These are phyloP conservation scores for Xiphophorus maculatus DNA, from an alignment of 2,113 vertebrate genomes.

Conservation along the genomic window DNA sequence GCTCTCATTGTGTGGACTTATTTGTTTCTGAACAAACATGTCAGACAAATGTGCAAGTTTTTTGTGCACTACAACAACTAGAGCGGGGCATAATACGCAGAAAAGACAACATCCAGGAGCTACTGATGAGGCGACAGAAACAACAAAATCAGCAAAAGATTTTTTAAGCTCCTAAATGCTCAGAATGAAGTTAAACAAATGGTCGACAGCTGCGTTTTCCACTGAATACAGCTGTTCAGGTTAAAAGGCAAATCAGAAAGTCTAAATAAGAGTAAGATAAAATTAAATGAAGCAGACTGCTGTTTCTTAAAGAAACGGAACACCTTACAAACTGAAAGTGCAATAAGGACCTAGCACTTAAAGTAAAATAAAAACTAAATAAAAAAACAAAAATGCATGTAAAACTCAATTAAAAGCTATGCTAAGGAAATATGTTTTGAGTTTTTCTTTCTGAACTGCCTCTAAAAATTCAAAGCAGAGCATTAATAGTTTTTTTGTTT, in stretches of 20 bases:
- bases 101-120: background rate
- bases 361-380: too few relatives aligned
- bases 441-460: background rate
- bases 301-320: too few relatives aligned
- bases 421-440: background rate
- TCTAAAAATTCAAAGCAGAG: too few relatives aligned
- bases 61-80: background rate
- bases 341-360: too few relatives aligned
- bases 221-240: background rate
- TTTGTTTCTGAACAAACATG: background rate
- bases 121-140: background rate
- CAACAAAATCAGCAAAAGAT: background rate
- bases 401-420: too few relatives aligned
- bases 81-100: background rate
- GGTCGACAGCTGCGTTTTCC: background rate
- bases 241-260: too few relatives aligned
- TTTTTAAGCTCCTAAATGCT: too few relatives aligned
- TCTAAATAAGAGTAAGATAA: background rate
- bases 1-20: too few relatives aligned
- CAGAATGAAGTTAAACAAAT: background rate
- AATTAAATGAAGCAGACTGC: too few relatives aligned
- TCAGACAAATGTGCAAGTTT: background rate
- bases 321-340: too few relatives aligned
- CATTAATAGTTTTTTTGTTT: background rate
- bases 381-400: too few relatives aligned